A percentile compares a stretch with the other conserved stretches of the same genome.
phyloP scores from a whole-genome alignment of 1,140 invertebrate species.

The Drosophila santomea region DNA sequence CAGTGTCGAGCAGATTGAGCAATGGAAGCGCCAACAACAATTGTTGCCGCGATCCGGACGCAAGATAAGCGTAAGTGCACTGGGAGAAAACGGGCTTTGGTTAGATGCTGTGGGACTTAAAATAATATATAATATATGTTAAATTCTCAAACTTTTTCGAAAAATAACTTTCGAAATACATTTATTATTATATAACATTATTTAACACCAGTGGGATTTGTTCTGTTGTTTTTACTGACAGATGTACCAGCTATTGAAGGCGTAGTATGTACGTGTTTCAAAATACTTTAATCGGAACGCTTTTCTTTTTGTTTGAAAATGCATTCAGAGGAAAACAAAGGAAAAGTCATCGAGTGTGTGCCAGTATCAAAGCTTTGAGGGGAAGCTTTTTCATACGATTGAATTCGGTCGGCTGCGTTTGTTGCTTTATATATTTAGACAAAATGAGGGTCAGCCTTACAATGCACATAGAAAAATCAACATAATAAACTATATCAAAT shows the following conservation, averaged over 20 bases:
- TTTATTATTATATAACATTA: too few relatives aligned
- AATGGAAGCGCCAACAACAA: conserved; percentile 72
- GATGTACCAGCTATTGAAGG: background rate
- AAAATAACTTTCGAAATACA: too few relatives aligned
- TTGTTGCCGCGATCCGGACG: conserved; percentile 54
- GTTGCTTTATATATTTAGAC: conserved; percentile 6
- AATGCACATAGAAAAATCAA: background rate
- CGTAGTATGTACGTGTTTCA: too few relatives aligned
- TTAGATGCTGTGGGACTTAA: background rate
- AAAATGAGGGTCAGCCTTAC: conserved; percentile 7
- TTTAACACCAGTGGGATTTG: too few relatives aligned
- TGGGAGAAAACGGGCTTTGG: background rate
- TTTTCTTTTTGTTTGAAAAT: background rate
- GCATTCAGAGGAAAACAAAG: conserved; percentile 9
- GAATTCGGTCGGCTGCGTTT: conserved; percentile 3
- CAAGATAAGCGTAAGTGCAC: conserved; percentile 74
- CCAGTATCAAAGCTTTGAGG: conserved; percentile 3
- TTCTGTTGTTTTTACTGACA: too few relatives aligned
- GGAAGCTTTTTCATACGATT: conserved; percentile 8
- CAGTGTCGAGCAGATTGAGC: conserved; percentile 75
- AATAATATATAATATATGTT: too few relatives aligned
- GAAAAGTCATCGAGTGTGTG: conserved; percentile 14
- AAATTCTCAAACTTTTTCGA: too few relatives aligned
- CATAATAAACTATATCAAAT: too few relatives aligned
- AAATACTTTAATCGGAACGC: background rate